Evolutionary conservation across 1,140 invertebrate species (phyloP).

Genomic region (Trichoplusia ni): DNA sequence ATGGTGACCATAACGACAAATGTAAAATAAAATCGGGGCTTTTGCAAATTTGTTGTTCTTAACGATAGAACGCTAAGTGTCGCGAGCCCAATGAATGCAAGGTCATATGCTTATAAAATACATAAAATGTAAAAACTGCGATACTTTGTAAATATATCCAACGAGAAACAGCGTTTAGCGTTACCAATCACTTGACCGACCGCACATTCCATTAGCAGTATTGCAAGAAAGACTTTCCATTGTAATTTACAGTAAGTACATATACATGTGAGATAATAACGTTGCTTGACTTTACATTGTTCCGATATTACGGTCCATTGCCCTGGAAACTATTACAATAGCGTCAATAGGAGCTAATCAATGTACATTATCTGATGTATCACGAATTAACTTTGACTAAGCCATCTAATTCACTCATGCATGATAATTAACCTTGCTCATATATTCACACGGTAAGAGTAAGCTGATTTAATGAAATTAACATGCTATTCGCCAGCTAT

Average conservation of each 20-base stretch:
- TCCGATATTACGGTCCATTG: conserved; percentile 9
- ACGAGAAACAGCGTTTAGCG: too few relatives aligned
- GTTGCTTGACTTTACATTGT: conserved; percentile 4
- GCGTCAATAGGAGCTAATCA: conserved; percentile 27
- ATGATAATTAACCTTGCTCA: conserved; percentile 26
- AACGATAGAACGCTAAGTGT: too few relatives aligned
- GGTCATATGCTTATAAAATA: too few relatives aligned
- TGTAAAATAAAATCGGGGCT: too few relatives aligned
- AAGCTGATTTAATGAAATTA: conserved; percentile 21
- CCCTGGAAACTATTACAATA: conserved; percentile 7
- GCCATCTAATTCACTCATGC: conserved; percentile 15
- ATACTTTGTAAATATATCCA: too few relatives aligned
- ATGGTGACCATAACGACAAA: too few relatives aligned
- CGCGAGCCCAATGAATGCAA: too few relatives aligned
- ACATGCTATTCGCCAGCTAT: conserved; percentile 39
- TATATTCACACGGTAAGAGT: conserved; percentile 6
- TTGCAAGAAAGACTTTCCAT: conserved; percentile 14
- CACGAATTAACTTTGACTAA: conserved; percentile 32
- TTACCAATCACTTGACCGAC: too few relatives aligned
- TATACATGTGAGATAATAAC: conserved; percentile 24
- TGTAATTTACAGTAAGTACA: not conserved
- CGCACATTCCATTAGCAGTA: not conserved
- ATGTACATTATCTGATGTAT: not conserved
- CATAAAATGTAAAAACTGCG: too few relatives aligned
- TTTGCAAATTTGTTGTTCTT: too few relatives aligned